Evolutionary conservation across 37 sponge, comb jelly and placozoan genomes (phyloP).

Genomic region (Geodia barretti): DNA sequence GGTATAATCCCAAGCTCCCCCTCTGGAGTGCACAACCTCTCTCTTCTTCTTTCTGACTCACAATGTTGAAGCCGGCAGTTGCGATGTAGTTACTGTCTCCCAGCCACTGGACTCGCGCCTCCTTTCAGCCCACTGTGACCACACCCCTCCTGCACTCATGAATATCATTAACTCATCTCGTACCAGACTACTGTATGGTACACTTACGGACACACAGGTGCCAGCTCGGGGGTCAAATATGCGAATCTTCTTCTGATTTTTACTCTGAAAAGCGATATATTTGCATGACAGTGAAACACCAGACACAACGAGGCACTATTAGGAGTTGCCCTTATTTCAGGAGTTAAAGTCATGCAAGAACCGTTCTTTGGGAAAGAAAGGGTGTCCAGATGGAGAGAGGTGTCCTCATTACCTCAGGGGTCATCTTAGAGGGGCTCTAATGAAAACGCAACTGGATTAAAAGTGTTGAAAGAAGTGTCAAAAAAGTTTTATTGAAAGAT

Average conservation of each 20-base stretch:
- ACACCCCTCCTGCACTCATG: conserved; percentile 35
- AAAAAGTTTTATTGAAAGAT: too few relatives aligned
- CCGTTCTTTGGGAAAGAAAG: too few relatives aligned
- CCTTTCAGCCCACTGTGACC: conserved; percentile 71
- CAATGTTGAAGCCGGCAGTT: conserved; percentile 62
- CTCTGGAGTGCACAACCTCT: too few relatives aligned
- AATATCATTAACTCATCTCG: not conserved
- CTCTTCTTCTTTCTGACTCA: too few relatives aligned
- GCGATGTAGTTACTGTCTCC: conserved; percentile 62
- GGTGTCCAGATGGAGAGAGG: too few relatives aligned
- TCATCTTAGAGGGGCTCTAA: too few relatives aligned
- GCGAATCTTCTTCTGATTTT: conserved; percentile 54
- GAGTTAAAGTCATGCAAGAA: too few relatives aligned
- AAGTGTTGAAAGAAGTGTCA: too few relatives aligned
- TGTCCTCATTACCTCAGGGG: too few relatives aligned
- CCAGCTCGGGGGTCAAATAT: conserved; percentile 75
- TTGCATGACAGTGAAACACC: not conserved
- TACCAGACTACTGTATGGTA: not conserved
- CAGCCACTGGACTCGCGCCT: conserved; percentile 61
- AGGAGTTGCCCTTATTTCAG: too few relatives aligned
- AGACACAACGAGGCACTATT: not conserved
- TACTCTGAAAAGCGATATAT: not conserved
- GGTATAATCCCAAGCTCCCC: too few relatives aligned
- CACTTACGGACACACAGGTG: not conserved
- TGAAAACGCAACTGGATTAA: too few relatives aligned